Evolutionary conservation across 2,113 vertebrate genomes (phyloP).

Genomic region (Gila orcuttii): DNA sequence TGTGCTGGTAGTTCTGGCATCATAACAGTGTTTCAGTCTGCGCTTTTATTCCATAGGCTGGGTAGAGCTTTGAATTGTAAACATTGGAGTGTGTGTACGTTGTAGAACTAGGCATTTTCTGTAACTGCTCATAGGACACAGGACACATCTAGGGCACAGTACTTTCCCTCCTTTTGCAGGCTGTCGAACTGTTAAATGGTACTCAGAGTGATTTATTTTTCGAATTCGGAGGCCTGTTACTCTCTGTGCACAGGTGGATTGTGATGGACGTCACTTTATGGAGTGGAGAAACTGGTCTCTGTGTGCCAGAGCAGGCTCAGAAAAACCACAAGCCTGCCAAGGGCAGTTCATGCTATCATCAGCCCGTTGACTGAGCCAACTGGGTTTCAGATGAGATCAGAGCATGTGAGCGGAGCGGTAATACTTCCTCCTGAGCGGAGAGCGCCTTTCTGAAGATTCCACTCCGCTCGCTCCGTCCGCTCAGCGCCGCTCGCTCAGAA

Average conservation of each 20-base stretch:
- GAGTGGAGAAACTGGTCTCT: slow-evolving; percentile 2
- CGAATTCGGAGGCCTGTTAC: not conserved
- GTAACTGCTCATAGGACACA: not conserved
- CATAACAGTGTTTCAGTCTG: slow-evolving; percentile 8
- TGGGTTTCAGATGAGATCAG: slow-evolving; percentile 11
- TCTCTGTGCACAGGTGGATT: slow-evolving; percentile 15
- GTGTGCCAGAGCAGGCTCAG: slow-evolving; percentile 10
- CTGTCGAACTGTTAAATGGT: not conserved
- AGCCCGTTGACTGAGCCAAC: not conserved
- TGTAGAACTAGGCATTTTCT: not conserved
- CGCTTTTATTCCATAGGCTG: not conserved
- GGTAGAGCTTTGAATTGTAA: slow-evolving; percentile 1
- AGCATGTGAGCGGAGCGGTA: too few species aligned
- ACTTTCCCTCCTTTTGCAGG: not conserved
- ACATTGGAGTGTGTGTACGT: not conserved
- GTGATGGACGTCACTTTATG: slow-evolving; percentile 7
- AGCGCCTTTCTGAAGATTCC: too few species aligned
- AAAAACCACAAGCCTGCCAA: slow-evolving; percentile 15
- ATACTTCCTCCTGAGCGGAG: too few species aligned
- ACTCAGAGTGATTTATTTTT: not conserved
- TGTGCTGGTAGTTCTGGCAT: not conserved
- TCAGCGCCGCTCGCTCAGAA: too few species aligned
- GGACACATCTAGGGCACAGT: too few species aligned
- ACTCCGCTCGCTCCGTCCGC: too few species aligned
- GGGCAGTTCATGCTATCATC: slow-evolving; percentile 25